A percentile compares a stretch with the other conserved stretches of the same genome.
phyloP scores from a whole-genome alignment of 2,113 vertebrate genomes.

The Microtus richardsoni region DNA sequence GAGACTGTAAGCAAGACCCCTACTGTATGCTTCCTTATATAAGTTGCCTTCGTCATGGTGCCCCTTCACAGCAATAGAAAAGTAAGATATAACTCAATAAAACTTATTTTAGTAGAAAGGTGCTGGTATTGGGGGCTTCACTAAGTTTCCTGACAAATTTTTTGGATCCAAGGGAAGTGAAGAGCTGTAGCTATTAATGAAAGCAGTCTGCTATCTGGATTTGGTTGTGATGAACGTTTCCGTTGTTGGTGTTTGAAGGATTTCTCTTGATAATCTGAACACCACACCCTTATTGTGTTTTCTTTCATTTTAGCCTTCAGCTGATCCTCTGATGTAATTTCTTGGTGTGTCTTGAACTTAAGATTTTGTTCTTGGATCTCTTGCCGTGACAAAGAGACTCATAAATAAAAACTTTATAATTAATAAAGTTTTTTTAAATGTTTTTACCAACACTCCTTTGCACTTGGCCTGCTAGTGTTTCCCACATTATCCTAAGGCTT shows the following conservation, averaged over 20 bases:
- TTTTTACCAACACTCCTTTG: background rate
- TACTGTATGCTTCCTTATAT: background rate
- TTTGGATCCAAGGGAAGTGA: background rate
- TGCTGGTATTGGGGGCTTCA: background rate
- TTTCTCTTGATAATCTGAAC: background rate
- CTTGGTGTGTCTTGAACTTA: slow-evolving; percentile 33
- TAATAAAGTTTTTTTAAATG: background rate
- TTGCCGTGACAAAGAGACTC: slow-evolving; percentile 27
- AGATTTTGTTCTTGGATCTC: background rate
- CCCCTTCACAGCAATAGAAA: background rate
- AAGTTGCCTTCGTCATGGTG: no score
- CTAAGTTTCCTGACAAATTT: background rate
- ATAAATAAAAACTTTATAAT: slow-evolving; percentile 49
- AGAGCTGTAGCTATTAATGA: background rate
- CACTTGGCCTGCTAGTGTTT: slow-evolving; percentile 52
- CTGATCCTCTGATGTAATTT: slow-evolving; percentile 53
- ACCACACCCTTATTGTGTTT: background rate
- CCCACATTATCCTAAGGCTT: background rate
- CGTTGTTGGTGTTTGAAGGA: background rate
- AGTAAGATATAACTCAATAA: background rate
- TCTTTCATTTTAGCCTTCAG: background rate
- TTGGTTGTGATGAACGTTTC: background rate
- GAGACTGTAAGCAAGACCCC: background rate
- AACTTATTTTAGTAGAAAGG: background rate
- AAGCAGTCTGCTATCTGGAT: background rate